Conservation (phyloP, 2,797 vertebrate species). For the Microctenopoma steveboyesi region DNA sequence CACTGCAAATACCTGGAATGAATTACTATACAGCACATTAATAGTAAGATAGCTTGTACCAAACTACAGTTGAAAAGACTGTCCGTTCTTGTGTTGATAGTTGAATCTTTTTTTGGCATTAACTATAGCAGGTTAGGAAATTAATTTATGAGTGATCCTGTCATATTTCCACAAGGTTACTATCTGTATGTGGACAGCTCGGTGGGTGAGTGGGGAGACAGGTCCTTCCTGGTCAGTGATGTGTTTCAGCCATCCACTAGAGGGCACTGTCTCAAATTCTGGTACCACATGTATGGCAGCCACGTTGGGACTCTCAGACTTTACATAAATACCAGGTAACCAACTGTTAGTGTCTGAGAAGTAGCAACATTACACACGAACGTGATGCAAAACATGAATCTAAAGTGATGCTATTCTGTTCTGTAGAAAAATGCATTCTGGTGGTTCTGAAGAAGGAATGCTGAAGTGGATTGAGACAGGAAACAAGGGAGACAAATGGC, state of each 20-base stretch:
- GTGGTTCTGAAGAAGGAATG: slow-evolving; percentile 59
- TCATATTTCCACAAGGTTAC: slow-evolving; percentile 61
- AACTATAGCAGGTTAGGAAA: background rate
- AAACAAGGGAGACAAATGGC: slow-evolving; percentile 76
- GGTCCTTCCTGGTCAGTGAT: slow-evolving; percentile 76
- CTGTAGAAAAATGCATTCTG: slow-evolving; percentile 63
- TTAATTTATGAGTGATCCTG: background rate
- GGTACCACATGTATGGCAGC: slow-evolving; percentile 80
- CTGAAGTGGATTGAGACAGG: slow-evolving; percentile 74
- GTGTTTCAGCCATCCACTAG: slow-evolving; percentile 68
- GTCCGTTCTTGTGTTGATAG: too few species aligned
- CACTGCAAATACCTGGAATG: too few species aligned
- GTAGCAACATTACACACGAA: background rate
- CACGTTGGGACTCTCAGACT: slow-evolving; percentile 77
- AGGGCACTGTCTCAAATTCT: slow-evolving; percentile 81
- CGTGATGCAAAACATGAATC: background rate
- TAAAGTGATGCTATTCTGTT: background rate
- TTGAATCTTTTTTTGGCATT: background rate
- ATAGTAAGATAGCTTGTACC: too few species aligned
- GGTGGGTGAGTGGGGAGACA: slow-evolving; percentile 72
- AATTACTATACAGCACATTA: too few species aligned
- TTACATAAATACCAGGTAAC: slow-evolving; percentile 78
- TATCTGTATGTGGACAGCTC: slow-evolving; percentile 80
- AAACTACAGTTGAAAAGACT: too few species aligned
- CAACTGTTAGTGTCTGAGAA: background rate